Evolutionary conservation across 2,888 invertebrate genomes (phyloP).

Genomic region (Diadegma fenestrale): DNA sequence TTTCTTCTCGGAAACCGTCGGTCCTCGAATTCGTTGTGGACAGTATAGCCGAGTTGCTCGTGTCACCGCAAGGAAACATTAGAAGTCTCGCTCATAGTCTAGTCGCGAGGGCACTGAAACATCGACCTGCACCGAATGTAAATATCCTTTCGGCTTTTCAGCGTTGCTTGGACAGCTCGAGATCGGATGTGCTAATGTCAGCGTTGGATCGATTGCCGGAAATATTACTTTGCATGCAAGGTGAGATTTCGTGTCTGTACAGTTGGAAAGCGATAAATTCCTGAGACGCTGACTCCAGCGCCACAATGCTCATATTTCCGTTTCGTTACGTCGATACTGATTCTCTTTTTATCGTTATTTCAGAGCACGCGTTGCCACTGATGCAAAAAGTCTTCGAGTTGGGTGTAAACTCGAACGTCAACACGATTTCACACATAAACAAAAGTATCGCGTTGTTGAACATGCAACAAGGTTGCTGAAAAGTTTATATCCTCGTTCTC

Average conservation of each 20-base stretch:
- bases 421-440: constrained; percentile 91
- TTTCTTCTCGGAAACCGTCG: constrained; percentile 89
- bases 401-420: constrained; percentile 92
- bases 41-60: constrained; percentile 88
- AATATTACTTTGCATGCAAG: constrained; percentile 92
- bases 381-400: constrained; percentile 93
- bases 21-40: constrained; percentile 89
- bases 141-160: constrained; percentile 92
- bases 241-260: constrained; percentile 79
- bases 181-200: constrained; percentile 92
- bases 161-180: constrained; percentile 92
- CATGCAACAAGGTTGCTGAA: constrained; percentile 92
- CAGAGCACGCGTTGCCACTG: constrained; percentile 92
- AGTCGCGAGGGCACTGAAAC: constrained; percentile 90
- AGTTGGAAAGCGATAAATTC: not conserved
- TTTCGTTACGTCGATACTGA: not conserved
- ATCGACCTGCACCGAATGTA: constrained; percentile 88
- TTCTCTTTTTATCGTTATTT: constrained; percentile 73
- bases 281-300: not conserved
- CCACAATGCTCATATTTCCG: not conserved
- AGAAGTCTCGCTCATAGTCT: constrained; percentile 90
- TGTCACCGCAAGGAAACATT: constrained; percentile 87
- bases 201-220: constrained; percentile 94
- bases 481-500: constrained; percentile 54
- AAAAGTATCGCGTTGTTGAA: constrained; percentile 93